phyloP scores from a whole-genome alignment of 2,113 vertebrate genomes.

The Protomyctophum bolini region DNA sequence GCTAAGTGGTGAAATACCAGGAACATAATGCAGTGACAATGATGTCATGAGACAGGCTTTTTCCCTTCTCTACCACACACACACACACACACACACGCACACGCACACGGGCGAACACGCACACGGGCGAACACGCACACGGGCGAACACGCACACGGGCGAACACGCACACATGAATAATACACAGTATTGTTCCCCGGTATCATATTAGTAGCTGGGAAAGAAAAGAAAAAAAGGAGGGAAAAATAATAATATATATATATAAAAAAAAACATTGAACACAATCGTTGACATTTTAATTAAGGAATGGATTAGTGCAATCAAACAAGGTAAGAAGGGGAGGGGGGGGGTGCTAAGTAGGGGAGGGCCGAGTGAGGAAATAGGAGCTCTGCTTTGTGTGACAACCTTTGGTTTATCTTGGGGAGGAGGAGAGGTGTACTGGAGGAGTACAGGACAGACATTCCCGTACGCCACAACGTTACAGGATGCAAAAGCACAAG shows the following conservation, averaged over 20 bases:
- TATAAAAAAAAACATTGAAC: constrained; percentile 16
- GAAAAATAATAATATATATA: background rate
- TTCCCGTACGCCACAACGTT: constrained; percentile 1
- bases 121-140: constrained; percentile 42
- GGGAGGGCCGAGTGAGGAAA: background rate
- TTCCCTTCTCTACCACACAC: constrained; percentile 51
- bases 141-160: constrained; percentile 38
- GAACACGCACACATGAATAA: constrained; percentile 49
- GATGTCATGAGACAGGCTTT: constrained; percentile 50
- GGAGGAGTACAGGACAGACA: constrained; percentile 4
- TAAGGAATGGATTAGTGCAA: constrained; percentile 87
- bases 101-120: constrained; percentile 39
- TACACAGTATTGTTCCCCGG: constrained; percentile 37
- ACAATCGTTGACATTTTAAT: constrained; percentile 45
- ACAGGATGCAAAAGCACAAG: background rate
- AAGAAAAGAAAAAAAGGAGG: background rate
- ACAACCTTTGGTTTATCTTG: constrained; percentile 75
- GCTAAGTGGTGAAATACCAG: constrained; percentile 33
- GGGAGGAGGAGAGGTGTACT: constrained; percentile 9
- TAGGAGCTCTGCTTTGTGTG: constrained; percentile 42
- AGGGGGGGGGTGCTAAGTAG: constrained; percentile 28
- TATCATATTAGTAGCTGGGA: constrained; percentile 53
- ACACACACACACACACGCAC: constrained; percentile 43
- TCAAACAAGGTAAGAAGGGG: constrained; percentile 59
- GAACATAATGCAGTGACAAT: constrained; percentile 57